phyloP scores from a whole-genome alignment of 2,113 vertebrate species.

The Myotis lucifugus region DNA sequence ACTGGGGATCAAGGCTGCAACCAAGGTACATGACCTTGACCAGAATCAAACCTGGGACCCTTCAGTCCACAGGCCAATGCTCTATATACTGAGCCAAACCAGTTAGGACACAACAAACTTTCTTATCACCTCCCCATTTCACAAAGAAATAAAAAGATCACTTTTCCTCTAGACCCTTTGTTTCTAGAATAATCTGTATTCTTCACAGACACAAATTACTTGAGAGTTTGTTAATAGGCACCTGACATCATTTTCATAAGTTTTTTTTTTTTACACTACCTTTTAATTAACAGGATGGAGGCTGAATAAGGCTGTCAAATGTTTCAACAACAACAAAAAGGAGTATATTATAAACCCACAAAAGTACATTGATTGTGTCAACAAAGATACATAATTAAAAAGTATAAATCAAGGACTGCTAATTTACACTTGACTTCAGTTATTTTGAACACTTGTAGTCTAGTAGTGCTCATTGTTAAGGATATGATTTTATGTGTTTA shows the following conservation, averaged over 20 bases:
- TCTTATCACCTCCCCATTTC: conserved; percentile 53
- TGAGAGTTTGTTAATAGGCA: conserved; percentile 83
- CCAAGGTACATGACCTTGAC: too few species aligned
- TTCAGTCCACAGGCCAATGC: too few species aligned
- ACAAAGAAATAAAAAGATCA: conserved; percentile 71
- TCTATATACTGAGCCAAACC: too few species aligned
- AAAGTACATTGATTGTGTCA: conserved; percentile 84
- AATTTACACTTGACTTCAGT: conserved; percentile 87
- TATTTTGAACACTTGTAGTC: conserved; percentile 82
- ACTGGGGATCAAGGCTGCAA: too few species aligned
- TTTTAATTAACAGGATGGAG: conserved; percentile 83
- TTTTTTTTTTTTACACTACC: conserved; percentile 77
- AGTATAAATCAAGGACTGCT: conserved; percentile 84
- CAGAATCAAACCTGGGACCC: too few species aligned
- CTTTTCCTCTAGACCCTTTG: conserved; percentile 8
- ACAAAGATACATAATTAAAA: conserved; percentile 87
- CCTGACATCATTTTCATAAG: conserved; percentile 82
- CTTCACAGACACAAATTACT: conserved; percentile 81
- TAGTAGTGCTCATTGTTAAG: conserved; percentile 82
- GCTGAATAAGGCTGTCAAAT: conserved; percentile 79
- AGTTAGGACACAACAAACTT: neutral
- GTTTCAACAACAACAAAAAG: conserved; percentile 79
- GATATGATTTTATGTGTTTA: conserved; percentile 80
- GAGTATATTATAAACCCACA: conserved; percentile 77
- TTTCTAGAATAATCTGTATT: conserved; percentile 80